A percentile compares a stretch with the other conserved stretches of the same genome.
Evolutionary conservation across 2,888 invertebrate genomes (phyloP).

Genomic region (Platerodrilus igneus): DNA sequence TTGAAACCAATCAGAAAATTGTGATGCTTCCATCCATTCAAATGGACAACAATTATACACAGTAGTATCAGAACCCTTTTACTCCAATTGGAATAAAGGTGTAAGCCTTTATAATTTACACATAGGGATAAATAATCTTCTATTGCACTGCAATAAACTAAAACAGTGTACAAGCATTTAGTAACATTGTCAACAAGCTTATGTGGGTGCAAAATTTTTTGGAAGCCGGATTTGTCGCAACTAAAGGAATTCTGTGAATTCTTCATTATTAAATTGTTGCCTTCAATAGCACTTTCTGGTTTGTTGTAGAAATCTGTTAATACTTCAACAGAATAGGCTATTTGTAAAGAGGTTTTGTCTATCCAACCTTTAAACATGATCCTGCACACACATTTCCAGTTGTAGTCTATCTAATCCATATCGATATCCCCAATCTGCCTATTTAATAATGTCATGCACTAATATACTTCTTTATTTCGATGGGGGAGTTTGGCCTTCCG

Average conservation of each 20-base stretch:
- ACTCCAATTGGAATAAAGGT: conserved; percentile 20
- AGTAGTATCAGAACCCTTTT: too few species aligned
- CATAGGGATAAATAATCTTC: conserved; percentile 1
- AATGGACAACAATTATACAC: too few species aligned
- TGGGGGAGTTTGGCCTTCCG: conserved; percentile 2
- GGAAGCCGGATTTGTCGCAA: background rate
- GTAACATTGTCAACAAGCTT: too few species aligned
- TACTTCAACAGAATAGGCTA: conserved; percentile 6
- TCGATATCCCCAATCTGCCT: conserved; percentile 9
- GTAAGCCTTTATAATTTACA: conserved; percentile 17
- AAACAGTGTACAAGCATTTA: too few species aligned
- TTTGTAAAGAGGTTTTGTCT: conserved; percentile 5
- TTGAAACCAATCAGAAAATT: conserved; percentile 20
- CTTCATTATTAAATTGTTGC: background rate
- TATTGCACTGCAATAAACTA: too few species aligned
- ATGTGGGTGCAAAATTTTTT: background rate
- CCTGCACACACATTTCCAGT: conserved; percentile 7
- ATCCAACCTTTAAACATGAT: conserved; percentile 2
- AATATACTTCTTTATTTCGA: too few species aligned
- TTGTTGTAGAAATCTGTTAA: conserved; percentile 2
- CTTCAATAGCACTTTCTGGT: conserved; percentile 2
- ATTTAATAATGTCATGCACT: conserved; percentile 2
- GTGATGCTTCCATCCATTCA: conserved; percentile 21
- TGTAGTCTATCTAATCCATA: conserved; percentile 5
- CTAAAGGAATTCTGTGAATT: background rate